phyloP scores from a whole-genome alignment of 2,113 vertebrate species.

The Cottus gobio region DNA sequence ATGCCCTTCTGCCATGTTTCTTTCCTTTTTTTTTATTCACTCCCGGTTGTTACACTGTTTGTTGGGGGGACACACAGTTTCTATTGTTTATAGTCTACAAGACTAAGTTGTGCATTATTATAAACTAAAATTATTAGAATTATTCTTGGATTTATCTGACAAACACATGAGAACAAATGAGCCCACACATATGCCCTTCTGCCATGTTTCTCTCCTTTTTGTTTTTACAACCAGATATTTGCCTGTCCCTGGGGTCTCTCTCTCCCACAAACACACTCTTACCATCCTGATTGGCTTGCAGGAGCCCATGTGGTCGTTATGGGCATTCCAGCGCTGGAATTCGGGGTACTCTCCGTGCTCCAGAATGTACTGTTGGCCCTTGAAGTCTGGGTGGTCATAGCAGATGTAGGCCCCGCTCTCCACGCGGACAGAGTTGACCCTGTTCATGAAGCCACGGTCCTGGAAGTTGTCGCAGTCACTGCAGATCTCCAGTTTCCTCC shows the following conservation, averaged over 20 bases:
- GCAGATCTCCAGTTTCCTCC: constrained; percentile 88
- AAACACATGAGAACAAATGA: constrained; percentile 17
- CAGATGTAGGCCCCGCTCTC: constrained; percentile 93
- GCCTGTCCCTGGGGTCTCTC: constrained; percentile 25
- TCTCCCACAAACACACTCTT: constrained; percentile 43
- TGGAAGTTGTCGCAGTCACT: constrained; percentile 93
- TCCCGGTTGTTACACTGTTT: too few relatives aligned
- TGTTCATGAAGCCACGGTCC: constrained; percentile 90
- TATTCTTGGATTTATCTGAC: not conserved
- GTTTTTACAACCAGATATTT: constrained; percentile 45
- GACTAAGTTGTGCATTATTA: not conserved
- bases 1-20: not conserved
- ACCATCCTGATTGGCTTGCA: constrained; percentile 92
- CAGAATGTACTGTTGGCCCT: constrained; percentile 92
- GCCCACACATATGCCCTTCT: constrained; percentile 9
- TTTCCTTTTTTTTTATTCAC: not conserved
- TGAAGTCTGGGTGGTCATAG: constrained; percentile 90
- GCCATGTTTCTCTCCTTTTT: not conserved
- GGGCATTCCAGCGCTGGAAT: constrained; percentile 92
- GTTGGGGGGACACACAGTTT: too few relatives aligned
- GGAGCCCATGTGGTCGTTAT: constrained; percentile 93
- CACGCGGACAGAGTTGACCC: constrained; percentile 91
- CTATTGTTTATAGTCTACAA: too few relatives aligned
- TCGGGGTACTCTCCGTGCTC: constrained; percentile 91
- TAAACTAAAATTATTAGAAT: not conserved